Conservation (phyloP, 2,888 invertebrate genomes). For the Trachelus troglodyta region DNA sequence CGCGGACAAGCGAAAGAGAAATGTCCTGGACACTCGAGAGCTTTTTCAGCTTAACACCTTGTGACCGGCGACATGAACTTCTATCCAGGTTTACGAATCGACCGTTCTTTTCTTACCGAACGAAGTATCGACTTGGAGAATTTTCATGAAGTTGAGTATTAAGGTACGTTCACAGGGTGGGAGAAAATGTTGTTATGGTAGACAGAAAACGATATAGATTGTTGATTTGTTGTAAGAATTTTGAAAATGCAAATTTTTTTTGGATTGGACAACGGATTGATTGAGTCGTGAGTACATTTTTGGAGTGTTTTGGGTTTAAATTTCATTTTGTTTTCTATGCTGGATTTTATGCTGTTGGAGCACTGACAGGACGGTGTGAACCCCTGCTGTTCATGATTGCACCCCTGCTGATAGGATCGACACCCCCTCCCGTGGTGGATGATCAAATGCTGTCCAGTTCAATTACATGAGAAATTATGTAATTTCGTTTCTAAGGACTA, state of each 20-base stretch:
- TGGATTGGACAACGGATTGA: neutral
- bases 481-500: conserved; percentile 2
- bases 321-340: neutral
- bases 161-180: neutral
- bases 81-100: neutral
- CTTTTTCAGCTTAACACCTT: conserved; percentile 20
- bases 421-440: conserved; percentile 16
- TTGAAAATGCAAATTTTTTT: neutral
- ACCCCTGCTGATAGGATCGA: conserved; percentile 15
- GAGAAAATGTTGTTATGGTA: neutral
- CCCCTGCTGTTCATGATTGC: conserved; percentile 14
- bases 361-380: conserved; percentile 12
- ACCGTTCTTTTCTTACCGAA: neutral
- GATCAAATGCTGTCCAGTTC: conserved; percentile 22
- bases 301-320: neutral
- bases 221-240: neutral
- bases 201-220: neutral
- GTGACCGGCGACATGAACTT: conserved; percentile 15
- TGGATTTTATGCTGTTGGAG: neutral
- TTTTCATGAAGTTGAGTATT: neutral
- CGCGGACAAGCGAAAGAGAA: conserved; percentile 21
- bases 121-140: neutral
- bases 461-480: conserved; percentile 16
- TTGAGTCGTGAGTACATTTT: neutral
- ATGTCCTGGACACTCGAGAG: conserved; percentile 19